Percentiles rank a stretch among this genome's conserved stretches.
Conservation (phyloP, 2,888 invertebrate species). For the Plusia festucae region DNA sequence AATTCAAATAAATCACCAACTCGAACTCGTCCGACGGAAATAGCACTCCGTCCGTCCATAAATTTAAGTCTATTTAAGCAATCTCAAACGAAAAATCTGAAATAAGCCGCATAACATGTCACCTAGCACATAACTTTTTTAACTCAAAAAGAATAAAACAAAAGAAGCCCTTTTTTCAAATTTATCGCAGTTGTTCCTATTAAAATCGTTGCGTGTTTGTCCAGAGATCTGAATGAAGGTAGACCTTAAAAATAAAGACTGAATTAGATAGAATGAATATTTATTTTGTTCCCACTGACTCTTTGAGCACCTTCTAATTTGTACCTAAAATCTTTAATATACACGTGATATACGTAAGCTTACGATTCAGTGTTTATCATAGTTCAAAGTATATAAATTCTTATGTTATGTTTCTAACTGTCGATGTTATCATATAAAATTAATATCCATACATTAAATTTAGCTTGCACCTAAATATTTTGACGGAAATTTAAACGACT, state of each 20-base stretch:
- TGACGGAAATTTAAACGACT: background rate
- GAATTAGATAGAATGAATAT: background rate
- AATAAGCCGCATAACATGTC: slow-evolving; percentile 82
- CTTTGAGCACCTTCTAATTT: background rate
- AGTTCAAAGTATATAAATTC: background rate
- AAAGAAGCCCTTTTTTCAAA: slow-evolving; percentile 47
- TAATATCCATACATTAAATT: background rate
- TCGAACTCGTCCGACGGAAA: slow-evolving; percentile 86
- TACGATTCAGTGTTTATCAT: no score
- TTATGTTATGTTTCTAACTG: background rate
- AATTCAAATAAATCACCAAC: slow-evolving; percentile 86
- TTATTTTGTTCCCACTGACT: no score
- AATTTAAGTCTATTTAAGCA: slow-evolving; percentile 88
- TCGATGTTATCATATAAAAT: background rate
- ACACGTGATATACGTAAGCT: no score
- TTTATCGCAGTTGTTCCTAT: slow-evolving; percentile 46
- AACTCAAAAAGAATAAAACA: slow-evolving; percentile 63
- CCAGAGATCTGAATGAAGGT: background rate
- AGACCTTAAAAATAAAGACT: background rate
- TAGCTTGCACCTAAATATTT: background rate
- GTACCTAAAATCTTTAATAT: background rate
- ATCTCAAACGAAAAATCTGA: slow-evolving; percentile 86
- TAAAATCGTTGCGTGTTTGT: slow-evolving; percentile 15
- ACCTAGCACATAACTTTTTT: slow-evolving; percentile 71
- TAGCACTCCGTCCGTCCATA: slow-evolving; percentile 86